These are phyloP conservation scores for Gonatopus flavifemur DNA, from an alignment of 1,140 invertebrate genomes.

Conservation along the genomic window DNA sequence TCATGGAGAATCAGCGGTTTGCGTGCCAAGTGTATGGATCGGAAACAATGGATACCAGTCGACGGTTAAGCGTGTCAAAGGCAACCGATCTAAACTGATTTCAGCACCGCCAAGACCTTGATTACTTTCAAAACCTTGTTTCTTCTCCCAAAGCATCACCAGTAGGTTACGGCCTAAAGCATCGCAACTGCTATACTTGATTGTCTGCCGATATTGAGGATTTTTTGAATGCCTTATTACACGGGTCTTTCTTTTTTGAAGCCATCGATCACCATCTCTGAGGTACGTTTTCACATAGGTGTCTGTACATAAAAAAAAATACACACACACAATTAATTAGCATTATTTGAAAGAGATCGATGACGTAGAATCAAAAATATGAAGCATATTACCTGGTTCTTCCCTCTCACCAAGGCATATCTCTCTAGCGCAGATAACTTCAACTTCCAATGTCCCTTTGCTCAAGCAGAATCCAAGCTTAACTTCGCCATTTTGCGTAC, in stretches of 20 bases:
- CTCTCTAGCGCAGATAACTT: slow-evolving; percentile 70
- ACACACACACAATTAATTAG: background rate
- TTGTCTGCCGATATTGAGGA: slow-evolving; percentile 83
- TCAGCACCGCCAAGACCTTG: slow-evolving; percentile 83
- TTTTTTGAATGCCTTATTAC: slow-evolving; percentile 76
- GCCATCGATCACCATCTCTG: slow-evolving; percentile 80
- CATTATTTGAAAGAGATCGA: background rate
- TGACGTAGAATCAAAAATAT: slow-evolving; percentile 5
- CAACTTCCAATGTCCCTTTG: slow-evolving; percentile 89
- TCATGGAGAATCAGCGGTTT: slow-evolving; percentile 74
- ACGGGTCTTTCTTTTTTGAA: slow-evolving; percentile 89
- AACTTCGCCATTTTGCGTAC: slow-evolving; percentile 74
- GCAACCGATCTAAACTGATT: slow-evolving; percentile 77
- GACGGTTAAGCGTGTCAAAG: slow-evolving; percentile 73
- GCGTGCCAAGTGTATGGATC: slow-evolving; percentile 70
- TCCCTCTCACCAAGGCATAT: slow-evolving; percentile 57
- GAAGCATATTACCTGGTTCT: slow-evolving; percentile 58
- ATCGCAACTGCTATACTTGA: slow-evolving; percentile 83
- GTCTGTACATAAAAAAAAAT: slow-evolving; percentile 60
- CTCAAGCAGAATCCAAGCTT: slow-evolving; percentile 86
- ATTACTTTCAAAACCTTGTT: slow-evolving; percentile 85
- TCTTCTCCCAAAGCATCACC: slow-evolving; percentile 88
- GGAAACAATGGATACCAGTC: slow-evolving; percentile 91
- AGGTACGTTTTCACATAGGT: slow-evolving; percentile 95
- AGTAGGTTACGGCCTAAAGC: slow-evolving; percentile 81